These are phyloP conservation scores for Megaceryle torquata DNA, from an alignment of 2,113 vertebrate species.

Conservation along the genomic window DNA sequence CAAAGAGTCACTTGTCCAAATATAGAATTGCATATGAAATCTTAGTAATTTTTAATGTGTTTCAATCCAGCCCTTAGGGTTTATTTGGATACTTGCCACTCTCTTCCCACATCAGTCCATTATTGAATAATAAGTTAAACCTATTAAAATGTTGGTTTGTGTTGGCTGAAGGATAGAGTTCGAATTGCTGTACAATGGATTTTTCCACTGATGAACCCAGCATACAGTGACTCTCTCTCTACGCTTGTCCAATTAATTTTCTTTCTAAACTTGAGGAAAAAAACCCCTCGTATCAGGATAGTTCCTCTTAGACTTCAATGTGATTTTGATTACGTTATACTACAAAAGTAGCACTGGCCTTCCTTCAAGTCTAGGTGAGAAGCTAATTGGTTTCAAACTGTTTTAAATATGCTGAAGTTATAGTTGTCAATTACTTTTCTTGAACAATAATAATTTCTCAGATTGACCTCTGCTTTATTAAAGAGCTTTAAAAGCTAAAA, in stretches of 20 bases:
- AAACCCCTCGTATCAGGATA: not conserved
- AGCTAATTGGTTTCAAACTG: constrained; percentile 71
- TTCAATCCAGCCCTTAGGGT: not conserved
- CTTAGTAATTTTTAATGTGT: not conserved
- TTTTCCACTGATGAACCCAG: constrained; percentile 10
- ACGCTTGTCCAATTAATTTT: constrained; percentile 52
- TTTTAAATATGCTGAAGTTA: constrained; percentile 64
- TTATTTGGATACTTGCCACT: not conserved
- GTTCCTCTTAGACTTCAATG: constrained; percentile 32
- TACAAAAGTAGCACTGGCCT: constrained; percentile 48
- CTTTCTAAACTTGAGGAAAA: constrained; percentile 14
- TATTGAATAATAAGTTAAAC: constrained; percentile 19
- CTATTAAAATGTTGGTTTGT: constrained; percentile 7
- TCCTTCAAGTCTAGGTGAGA: constrained; percentile 70
- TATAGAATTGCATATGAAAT: not conserved
- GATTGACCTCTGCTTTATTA: constrained; percentile 45
- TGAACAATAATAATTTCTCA: constrained; percentile 50
- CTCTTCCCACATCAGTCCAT: not conserved
- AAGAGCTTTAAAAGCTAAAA: constrained; percentile 19
- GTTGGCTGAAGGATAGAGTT: not conserved
- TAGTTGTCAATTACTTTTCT: constrained; percentile 59
- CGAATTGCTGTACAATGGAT: constrained; percentile 10
- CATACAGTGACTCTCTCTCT: not conserved
- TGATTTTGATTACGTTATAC: constrained; percentile 44
- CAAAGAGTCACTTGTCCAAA: not conserved